Conservation (phyloP, 2,113 vertebrate genomes). For the crab-eating macaque (Macaca fascicularis) region T2T-MFA8v1.1 NC_088388.1:1995501-1996000, state of each 20-base stretch:
- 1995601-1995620: background rate
- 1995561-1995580: background rate
- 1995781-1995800: background rate
- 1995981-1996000: background rate
- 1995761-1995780: too few relatives aligned
- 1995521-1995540: background rate
- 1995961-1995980: background rate
- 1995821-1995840: background rate
- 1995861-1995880: background rate
- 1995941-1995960: too few relatives aligned
- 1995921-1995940: background rate
- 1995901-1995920: background rate
- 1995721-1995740: background rate
- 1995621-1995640: background rate
- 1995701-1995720: background rate
- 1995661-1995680: background rate
- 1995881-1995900: too few relatives aligned
- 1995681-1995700: background rate
- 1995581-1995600: background rate
- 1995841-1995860: background rate
- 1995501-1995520: background rate
- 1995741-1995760: too few relatives aligned
- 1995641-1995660: background rate
- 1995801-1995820: background rate
- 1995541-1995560: background rate